Percentiles rank a stretch among this genome's conserved stretches.
These are phyloP conservation scores for Temnothorax ravouxi DNA, from an alignment of 2,888 invertebrate species.

Conservation along the genomic window DNA sequence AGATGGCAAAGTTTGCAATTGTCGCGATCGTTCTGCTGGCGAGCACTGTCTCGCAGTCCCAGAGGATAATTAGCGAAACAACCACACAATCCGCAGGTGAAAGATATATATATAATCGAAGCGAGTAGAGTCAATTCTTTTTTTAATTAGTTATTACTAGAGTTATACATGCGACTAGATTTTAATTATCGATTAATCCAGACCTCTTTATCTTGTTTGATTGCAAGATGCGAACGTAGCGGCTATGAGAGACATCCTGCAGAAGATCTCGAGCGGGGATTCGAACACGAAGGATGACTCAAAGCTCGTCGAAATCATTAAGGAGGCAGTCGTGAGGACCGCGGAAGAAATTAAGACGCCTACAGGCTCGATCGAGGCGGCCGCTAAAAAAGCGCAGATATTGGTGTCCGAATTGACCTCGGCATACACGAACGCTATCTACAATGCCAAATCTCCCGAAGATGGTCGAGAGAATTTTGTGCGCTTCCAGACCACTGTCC, in stretches of 20 bases:
- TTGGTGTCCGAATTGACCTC: conserved; percentile 78
- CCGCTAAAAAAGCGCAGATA: conserved; percentile 75
- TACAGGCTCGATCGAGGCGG: conserved; percentile 74
- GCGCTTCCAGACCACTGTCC: conserved; percentile 77
- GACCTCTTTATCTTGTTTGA: neutral
- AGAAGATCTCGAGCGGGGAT: conserved; percentile 65
- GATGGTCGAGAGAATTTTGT: conserved; percentile 74
- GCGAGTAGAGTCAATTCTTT: neutral
- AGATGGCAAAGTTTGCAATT: conserved; percentile 68
- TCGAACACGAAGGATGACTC: conserved; percentile 72
- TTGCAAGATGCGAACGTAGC: conserved; percentile 58
- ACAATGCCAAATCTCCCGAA: conserved; percentile 72
- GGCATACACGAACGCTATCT: conserved; percentile 79
- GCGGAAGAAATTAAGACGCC: conserved; percentile 71
- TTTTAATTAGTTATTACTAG: neutral
- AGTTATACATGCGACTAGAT: neutral
- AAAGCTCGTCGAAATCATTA: conserved; percentile 73
- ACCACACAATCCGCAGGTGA: conserved; percentile 63
- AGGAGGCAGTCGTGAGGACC: conserved; percentile 73
- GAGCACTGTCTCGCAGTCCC: conserved; percentile 50
- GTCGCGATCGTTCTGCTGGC: conserved; percentile 68
- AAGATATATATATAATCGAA: conserved; percentile 44
- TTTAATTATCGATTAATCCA: neutral
- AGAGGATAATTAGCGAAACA: conserved; percentile 39
- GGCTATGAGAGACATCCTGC: conserved; percentile 63